phyloP scores from a whole-genome alignment of 2,888 invertebrate species.

The Tortricodes alternella region DNA sequence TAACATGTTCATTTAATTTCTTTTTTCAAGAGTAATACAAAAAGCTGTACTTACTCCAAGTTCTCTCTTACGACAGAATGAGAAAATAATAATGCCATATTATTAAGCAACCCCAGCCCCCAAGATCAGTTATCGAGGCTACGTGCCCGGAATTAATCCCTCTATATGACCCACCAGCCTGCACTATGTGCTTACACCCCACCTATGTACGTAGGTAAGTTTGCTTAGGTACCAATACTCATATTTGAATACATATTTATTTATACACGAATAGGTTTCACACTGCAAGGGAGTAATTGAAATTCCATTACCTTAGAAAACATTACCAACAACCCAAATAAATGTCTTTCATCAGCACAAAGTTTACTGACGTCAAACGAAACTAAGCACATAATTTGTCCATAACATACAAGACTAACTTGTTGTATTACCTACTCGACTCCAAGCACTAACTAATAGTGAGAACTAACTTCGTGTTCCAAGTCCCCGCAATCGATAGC shows the following conservation, averaged over 20 bases:
- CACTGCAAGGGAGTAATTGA: neutral
- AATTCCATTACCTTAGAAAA: neutral
- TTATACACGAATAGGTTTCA: neutral
- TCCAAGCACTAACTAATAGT: constrained; percentile 9
- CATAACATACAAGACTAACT: constrained; percentile 14
- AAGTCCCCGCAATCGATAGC: constrained; percentile 15
- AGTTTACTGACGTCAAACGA: constrained; percentile 6
- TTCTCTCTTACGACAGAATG: neutral
- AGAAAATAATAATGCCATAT: constrained; percentile 27
- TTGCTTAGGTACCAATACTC: constrained; percentile 1
- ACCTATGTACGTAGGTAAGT: constrained; percentile 30
- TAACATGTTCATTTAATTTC: neutral
- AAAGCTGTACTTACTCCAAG: neutral
- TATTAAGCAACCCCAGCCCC: constrained; percentile 42
- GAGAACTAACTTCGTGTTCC: constrained; percentile 7
- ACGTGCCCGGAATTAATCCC: constrained; percentile 78
- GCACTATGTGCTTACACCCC: constrained; percentile 33
- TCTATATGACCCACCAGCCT: constrained; percentile 65
- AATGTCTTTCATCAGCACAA: neutral
- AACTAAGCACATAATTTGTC: constrained; percentile 7
- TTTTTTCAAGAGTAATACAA: neutral
- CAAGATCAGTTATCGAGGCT: constrained; percentile 72
- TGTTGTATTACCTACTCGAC: neutral
- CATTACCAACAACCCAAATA: neutral
- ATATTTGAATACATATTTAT: neutral